A percentile compares a stretch with the other conserved stretches of the same genome.
These are phyloP conservation scores for Chionis minor DNA, from an alignment of 2,113 vertebrate species.

Conservation along the genomic window DNA sequence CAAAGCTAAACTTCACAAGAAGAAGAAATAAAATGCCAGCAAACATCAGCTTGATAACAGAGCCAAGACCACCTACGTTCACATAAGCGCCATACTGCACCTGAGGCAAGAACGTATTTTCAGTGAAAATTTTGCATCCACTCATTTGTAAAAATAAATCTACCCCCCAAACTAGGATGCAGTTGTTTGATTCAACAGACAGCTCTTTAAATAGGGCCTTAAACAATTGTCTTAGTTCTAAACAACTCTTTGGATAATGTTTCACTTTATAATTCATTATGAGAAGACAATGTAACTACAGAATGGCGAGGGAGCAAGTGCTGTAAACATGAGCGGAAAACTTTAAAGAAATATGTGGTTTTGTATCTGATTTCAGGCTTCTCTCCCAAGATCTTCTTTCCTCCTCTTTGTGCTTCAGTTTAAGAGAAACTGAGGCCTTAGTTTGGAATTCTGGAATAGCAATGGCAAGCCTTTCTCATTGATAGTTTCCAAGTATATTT, in stretches of 20 bases:
- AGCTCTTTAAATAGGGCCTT: not conserved
- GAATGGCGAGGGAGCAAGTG: not conserved
- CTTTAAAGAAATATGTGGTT: not conserved
- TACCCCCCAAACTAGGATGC: not conserved
- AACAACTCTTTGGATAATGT: not conserved
- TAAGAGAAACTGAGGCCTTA: not conserved
- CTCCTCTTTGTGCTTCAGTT: not conserved
- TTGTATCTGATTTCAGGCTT: not conserved
- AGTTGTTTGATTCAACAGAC: not conserved
- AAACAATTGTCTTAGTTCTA: not conserved
- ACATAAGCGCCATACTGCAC: slow-evolving; percentile 90
- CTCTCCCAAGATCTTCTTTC: not conserved
- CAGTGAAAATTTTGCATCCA: not conserved
- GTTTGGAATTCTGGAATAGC: not conserved
- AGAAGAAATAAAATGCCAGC: slow-evolving; percentile 89
- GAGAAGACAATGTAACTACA: not conserved
- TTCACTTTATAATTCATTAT: not conserved
- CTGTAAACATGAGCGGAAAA: not conserved
- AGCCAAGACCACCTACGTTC: slow-evolving; percentile 82
- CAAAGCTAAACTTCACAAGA: slow-evolving; percentile 87
- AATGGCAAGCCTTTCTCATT: not conserved
- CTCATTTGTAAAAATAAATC: not conserved
- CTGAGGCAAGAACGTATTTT: slow-evolving; percentile 55
- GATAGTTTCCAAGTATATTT: not conserved
- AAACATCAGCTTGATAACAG: slow-evolving; percentile 86